Conservation (phyloP, 2,113 vertebrate genomes). For the Apistogramma diplotaenia region DNA sequence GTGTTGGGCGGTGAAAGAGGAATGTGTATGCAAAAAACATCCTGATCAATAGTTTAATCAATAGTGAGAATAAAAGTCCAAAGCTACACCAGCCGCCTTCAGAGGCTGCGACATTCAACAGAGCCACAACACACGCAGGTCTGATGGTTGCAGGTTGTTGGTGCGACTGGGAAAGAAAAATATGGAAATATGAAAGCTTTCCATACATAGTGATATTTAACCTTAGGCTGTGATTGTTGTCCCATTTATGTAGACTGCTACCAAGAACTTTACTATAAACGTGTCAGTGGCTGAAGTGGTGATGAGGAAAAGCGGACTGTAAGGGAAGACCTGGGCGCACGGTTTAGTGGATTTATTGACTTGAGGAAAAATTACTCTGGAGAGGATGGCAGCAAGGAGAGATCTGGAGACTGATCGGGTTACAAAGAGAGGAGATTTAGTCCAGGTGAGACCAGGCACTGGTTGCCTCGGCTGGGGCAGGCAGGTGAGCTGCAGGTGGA, state of each 20-base stretch:
- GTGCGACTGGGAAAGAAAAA: background rate
- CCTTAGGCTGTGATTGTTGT: background rate
- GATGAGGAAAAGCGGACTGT: background rate
- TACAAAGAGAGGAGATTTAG: background rate
- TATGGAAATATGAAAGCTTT: background rate
- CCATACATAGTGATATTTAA: background rate
- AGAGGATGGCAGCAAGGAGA: background rate
- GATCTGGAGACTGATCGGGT: background rate
- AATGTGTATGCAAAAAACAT: background rate
- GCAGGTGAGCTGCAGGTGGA: too few species aligned
- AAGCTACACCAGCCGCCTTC: background rate
- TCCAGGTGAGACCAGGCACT: background rate
- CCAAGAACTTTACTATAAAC: too few species aligned
- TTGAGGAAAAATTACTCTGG: background rate
- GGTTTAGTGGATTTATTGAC: background rate
- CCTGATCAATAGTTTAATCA: background rate
- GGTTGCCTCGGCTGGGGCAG: too few species aligned
- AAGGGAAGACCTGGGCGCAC: background rate
- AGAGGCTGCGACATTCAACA: background rate
- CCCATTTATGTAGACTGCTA: background rate
- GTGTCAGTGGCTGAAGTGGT: background rate
- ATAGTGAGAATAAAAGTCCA: background rate
- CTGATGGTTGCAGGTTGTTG: background rate
- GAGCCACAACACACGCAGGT: background rate
- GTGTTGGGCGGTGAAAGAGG: background rate